A percentile compares a stretch with the other conserved stretches of the same genome.
phyloP scores from a whole-genome alignment of 1,140 invertebrate genomes.

The Dinoponera quadriceps region DNA sequence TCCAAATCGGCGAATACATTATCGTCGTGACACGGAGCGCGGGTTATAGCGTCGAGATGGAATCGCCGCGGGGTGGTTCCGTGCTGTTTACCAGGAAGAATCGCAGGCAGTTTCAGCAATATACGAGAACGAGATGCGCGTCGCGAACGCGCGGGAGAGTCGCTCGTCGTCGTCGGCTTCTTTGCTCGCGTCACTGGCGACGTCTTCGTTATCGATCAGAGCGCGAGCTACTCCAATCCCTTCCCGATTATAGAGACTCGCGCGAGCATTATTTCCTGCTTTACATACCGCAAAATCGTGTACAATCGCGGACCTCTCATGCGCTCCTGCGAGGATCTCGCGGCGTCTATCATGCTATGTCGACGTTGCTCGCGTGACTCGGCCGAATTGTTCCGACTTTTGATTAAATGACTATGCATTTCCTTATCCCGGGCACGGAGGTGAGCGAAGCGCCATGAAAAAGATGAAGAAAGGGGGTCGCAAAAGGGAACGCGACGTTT shows the following conservation, averaged over 20 bases:
- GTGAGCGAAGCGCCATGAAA: too few species aligned
- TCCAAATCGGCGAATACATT: constrained; percentile 23
- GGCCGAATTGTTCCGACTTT: constrained; percentile 46
- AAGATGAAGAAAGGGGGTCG: too few species aligned
- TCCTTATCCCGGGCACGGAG: constrained; percentile 4
- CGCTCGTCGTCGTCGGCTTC: not conserved
- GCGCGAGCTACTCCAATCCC: too few species aligned
- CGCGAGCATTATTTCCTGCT: not conserved
- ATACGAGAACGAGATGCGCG: not conserved
- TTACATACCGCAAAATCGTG: not conserved
- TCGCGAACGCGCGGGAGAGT: not conserved
- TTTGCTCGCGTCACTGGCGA: too few species aligned
- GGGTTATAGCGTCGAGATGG: not conserved
- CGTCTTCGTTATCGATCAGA: too few species aligned
- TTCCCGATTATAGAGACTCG: not conserved
- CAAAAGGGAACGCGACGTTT: too few species aligned
- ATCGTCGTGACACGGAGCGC: not conserved
- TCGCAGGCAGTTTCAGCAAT: constrained; percentile 6
- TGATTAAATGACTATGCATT: constrained; percentile 44
- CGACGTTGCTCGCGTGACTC: constrained; percentile 49
- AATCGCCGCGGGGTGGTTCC: not conserved
- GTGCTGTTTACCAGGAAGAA: constrained; percentile 17
- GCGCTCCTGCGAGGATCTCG: not conserved
- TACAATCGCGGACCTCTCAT: not conserved
- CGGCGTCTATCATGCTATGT: not conserved